A percentile compares a stretch with the other conserved stretches of the same genome.
Conservation (phyloP, 2,113 vertebrate species). For the Dissostichus mawsoni region DNA sequence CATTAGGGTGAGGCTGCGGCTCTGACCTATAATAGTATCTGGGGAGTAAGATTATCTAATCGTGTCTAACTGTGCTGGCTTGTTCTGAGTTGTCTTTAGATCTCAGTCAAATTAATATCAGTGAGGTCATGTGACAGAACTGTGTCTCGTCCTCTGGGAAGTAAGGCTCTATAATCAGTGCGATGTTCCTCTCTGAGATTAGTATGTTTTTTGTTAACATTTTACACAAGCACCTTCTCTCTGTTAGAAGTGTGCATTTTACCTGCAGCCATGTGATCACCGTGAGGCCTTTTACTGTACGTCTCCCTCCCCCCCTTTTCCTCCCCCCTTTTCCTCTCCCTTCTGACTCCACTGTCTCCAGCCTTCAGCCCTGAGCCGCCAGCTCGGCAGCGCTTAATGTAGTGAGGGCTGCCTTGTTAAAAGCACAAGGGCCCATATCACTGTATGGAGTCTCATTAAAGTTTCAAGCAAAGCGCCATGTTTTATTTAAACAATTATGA, state of each 20-base stretch:
- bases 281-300: constrained; percentile 33
- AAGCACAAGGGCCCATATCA: constrained; percentile 75
- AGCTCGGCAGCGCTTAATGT: constrained; percentile 68
- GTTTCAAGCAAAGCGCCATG: constrained; percentile 79
- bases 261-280: constrained; percentile 35
- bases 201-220: constrained; percentile 30
- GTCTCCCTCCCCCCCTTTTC: not conserved
- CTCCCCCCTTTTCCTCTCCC: not conserved
- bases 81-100: constrained; percentile 14
- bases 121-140: constrained; percentile 13
- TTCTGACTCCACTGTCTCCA: constrained; percentile 28
- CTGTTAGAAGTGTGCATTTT: not conserved
- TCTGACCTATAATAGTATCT: constrained; percentile 34
- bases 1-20: constrained; percentile 15
- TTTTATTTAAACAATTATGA: constrained; percentile 85
- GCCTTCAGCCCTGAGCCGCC: constrained; percentile 21
- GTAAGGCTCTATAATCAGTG: not conserved
- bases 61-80: constrained; percentile 8
- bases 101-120: constrained; percentile 26
- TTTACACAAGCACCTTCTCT: constrained; percentile 1
- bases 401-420: constrained; percentile 72
- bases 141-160: not conserved
- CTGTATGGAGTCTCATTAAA: constrained; percentile 79
- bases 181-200: not conserved
- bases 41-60: constrained; percentile 28